Evolutionary conservation across 64 coral and sea anemone genomes (phyloP).

Genomic region (Astreopora myriophthalma): DNA sequence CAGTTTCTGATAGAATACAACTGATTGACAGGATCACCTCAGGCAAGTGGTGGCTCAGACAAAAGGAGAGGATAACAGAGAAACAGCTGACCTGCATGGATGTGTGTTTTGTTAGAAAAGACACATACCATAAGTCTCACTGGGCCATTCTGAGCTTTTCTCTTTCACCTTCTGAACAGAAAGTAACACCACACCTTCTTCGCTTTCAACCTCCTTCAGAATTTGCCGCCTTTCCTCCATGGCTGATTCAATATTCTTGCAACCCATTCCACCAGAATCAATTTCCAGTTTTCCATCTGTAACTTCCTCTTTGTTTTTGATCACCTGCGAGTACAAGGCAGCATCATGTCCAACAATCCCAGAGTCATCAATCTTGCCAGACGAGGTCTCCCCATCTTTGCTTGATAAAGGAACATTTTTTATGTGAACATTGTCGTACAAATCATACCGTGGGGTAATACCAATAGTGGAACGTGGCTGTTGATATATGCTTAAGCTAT

Average conservation of each 20-base stretch:
- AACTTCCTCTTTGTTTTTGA: background rate
- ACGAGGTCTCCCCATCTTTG: background rate
- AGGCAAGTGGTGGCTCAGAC: too few relatives aligned
- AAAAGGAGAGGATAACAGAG: background rate
- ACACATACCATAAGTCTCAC: constrained; percentile 18
- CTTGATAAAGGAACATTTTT: constrained; percentile 38
- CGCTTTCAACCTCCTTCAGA: constrained; percentile 47
- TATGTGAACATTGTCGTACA: constrained; percentile 86
- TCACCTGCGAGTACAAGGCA: background rate
- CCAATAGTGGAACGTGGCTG: constrained; percentile 36
- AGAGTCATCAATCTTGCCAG: background rate
- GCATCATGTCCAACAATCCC: constrained; percentile 5
- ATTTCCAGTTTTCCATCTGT: constrained; percentile 49
- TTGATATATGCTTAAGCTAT: constrained; percentile 62
- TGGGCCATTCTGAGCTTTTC: constrained; percentile 24
- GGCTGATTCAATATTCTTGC: constrained; percentile 56
- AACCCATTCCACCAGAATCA: constrained; percentile 94
- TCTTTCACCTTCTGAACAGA: constrained; percentile 53
- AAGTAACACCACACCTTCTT: constrained; percentile 79
- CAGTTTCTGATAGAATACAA: too few relatives aligned
- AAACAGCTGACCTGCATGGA: background rate
- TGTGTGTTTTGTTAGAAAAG: background rate
- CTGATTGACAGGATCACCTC: too few relatives aligned
- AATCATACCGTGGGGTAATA: background rate
- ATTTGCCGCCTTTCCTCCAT: constrained; percentile 76